Evolutionary conservation across 2,797 vertebrate species (phyloP).

Genomic region (Pipistrellus nathusii): DNA sequence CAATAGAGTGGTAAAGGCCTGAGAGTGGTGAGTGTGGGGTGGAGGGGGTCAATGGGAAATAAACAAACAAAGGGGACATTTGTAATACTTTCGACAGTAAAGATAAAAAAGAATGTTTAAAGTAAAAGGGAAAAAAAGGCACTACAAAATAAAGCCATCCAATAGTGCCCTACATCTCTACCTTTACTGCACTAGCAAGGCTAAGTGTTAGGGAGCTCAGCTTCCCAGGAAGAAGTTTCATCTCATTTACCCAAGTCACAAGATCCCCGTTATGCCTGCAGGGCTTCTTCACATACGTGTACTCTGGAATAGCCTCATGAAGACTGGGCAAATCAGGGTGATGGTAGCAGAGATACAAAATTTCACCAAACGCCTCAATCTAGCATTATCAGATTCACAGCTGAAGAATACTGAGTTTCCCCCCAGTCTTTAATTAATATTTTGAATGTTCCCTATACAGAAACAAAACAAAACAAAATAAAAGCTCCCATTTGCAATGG

Average conservation of each 20-base stretch:
- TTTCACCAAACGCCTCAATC: not conserved
- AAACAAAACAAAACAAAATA: constrained; percentile 35
- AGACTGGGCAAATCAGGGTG: not conserved
- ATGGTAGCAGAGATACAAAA: not conserved
- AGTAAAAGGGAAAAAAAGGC: not conserved
- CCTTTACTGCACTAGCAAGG: not conserved
- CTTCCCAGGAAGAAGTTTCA: not conserved
- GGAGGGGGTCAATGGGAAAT: too few species aligned
- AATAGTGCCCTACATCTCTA: not conserved
- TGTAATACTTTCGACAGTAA: too few species aligned
- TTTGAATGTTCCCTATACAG: not conserved
- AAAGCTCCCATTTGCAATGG: not conserved
- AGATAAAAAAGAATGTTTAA: too few species aligned
- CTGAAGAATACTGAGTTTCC: not conserved
- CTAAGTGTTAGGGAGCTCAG: not conserved
- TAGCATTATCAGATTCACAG: not conserved
- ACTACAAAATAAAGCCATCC: not conserved
- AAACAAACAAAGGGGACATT: too few species aligned
- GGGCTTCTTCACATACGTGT: not conserved
- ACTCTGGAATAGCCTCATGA: not conserved
- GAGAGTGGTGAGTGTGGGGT: too few species aligned
- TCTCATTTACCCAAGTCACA: not conserved
- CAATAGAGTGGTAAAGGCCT: too few species aligned
- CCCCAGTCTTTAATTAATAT: not conserved
- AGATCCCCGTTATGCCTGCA: not conserved